Evolutionary conservation across 30 jellyfish, hydroid and myxozoan genomes (phyloP).

Genomic region (Sanderia malayensis): DNA sequence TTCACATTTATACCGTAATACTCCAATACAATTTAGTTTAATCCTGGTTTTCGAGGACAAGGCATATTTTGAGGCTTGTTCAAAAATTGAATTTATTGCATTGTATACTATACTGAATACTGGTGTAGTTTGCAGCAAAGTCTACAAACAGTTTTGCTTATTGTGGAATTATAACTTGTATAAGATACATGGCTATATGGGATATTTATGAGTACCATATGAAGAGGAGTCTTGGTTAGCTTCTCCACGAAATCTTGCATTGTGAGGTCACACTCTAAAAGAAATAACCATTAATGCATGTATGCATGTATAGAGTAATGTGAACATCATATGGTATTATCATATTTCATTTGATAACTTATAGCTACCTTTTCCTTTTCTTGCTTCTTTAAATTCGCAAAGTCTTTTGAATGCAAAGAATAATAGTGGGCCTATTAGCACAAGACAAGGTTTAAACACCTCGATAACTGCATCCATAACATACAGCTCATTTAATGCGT

Average conservation of each 20-base stretch:
- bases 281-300: too few species aligned
- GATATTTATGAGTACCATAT: neutral
- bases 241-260: constrained; percentile 10
- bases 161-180: too few species aligned
- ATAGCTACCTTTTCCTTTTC: neutral
- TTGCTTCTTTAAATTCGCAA: neutral
- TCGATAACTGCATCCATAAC: constrained; percentile 6
- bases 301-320: too few species aligned
- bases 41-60: neutral
- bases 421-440: constrained; percentile 1
- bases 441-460: neutral
- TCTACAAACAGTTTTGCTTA: neutral
- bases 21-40: too few species aligned
- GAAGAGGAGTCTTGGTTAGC: neutral
- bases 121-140: neutral
- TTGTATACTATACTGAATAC: neutral
- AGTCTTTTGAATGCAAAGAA: constrained; percentile 6
- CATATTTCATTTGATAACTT: too few species aligned
- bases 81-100: neutral
- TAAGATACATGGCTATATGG: neutral
- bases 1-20: too few species aligned
- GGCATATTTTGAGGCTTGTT: neutral
- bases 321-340: too few species aligned
- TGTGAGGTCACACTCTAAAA: neutral
- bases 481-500: too few species aligned